Percentiles rank a stretch among this genome's conserved stretches.
Evolutionary conservation across 2,113 vertebrate genomes (phyloP).

Genomic region (Tinamus guttatus): DNA sequence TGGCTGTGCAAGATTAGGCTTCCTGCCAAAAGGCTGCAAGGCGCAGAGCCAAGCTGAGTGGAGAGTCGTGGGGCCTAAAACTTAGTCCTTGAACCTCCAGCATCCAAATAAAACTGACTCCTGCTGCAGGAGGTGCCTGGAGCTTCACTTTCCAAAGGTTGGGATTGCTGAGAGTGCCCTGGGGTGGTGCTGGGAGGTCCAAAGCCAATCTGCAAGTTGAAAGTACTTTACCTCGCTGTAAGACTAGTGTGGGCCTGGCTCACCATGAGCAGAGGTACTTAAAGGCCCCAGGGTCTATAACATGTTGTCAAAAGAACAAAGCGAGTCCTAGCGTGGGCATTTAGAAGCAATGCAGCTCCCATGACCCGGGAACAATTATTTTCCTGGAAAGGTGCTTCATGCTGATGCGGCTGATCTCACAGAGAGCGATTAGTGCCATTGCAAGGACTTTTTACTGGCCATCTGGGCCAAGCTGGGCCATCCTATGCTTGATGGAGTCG

Average conservation of each 20-base stretch:
- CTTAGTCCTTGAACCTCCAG: fast-evolving
- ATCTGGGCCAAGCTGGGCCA: too few species aligned
- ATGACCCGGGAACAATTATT: not conserved
- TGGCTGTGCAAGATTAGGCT: not conserved
- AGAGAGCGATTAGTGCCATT: fast-evolving
- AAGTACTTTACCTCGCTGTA: not conserved
- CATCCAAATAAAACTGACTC: not conserved
- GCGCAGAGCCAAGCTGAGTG: not conserved
- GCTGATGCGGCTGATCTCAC: not conserved
- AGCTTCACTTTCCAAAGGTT: not conserved
- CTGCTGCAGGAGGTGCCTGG: not conserved
- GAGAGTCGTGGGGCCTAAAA: not conserved
- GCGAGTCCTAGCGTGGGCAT: not conserved
- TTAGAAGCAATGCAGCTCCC: not conserved
- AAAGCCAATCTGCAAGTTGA: not conserved
- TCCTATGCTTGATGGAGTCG: not conserved
- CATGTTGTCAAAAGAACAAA: not conserved
- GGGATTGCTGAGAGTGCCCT: not conserved
- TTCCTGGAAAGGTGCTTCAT: not conserved
- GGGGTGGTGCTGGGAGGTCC: not conserved
- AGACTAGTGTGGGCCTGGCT: not conserved
- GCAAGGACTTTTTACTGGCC: not conserved
- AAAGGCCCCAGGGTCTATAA: not conserved
- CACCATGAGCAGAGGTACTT: not conserved
- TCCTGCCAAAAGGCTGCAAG: not conserved